Percentiles rank a stretch among this genome's conserved stretches.
phyloP scores from a whole-genome alignment of 2,113 vertebrate species.

The Menura novaehollandiae region DNA sequence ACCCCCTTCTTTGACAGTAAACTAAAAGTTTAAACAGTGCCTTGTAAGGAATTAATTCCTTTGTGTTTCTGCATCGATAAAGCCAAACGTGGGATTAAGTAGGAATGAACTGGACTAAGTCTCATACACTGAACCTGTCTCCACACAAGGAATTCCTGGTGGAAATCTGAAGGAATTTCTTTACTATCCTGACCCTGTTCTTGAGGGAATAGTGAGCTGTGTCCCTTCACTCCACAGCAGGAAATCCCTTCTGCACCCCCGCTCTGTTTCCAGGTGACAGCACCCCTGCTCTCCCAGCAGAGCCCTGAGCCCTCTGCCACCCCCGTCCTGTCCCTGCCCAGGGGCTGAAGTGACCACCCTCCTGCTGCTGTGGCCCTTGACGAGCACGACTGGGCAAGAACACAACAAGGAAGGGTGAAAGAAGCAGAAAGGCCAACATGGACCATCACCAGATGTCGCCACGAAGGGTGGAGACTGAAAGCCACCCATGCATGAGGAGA shows the following conservation, averaged over 20 bases:
- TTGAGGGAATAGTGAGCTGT: neutral
- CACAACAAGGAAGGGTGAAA: neutral
- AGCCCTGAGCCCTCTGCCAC: neutral
- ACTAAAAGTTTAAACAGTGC: neutral
- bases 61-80: neutral
- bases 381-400: neutral
- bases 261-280: neutral
- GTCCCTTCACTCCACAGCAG: neutral
- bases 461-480: neutral
- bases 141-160: neutral
- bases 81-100: neutral
- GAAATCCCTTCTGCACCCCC: neutral
- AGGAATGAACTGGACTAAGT: neutral
- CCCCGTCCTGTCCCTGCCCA: neutral
- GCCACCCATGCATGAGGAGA: neutral
- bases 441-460: neutral
- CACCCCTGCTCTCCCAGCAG: neutral
- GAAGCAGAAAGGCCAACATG: neutral
- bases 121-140: neutral
- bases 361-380: neutral
- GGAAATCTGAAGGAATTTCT: neutral
- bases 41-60: neutral
- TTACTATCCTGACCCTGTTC: neutral
- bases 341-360: neutral
- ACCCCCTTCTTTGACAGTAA: neutral